Percentiles rank a stretch among this genome's conserved stretches.
Evolutionary conservation across 2,888 invertebrate species (phyloP).

Genomic region (Drosophila peninsularis): DNA sequence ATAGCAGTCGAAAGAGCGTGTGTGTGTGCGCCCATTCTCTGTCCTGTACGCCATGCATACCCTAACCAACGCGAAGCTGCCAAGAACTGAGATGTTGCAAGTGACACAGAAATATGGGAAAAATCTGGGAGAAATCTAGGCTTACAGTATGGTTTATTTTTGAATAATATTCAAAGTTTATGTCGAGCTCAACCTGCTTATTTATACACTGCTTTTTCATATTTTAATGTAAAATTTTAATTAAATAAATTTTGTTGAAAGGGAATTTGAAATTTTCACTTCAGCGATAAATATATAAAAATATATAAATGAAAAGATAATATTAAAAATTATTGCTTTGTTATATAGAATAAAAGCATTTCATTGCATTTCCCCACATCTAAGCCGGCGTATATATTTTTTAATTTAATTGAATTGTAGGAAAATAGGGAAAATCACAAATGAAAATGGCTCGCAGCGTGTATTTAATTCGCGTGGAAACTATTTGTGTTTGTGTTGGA

Average conservation of each 20-base stretch:
- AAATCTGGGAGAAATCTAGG: background rate
- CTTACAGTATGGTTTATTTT: too few species aligned
- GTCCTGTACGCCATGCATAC: constrained; percentile 32
- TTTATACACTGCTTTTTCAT: background rate
- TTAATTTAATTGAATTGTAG: background rate
- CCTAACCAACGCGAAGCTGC: constrained; percentile 5
- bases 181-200: too few species aligned
- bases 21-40: constrained; percentile 41
- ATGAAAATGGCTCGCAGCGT: constrained; percentile 9
- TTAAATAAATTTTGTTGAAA: background rate
- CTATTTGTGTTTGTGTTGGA: background rate
- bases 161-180: too few species aligned
- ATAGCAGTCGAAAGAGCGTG: constrained; percentile 46
- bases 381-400: background rate
- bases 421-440: background rate
- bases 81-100: too few species aligned
- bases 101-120: background rate
- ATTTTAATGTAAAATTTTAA: background rate
- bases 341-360: background rate
- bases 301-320: background rate
- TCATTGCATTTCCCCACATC: background rate
- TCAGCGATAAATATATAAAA: background rate
- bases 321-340: background rate
- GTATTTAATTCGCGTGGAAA: constrained; percentile 12
- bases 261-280: background rate